A percentile compares a stretch with the other conserved stretches of the same genome.
phyloP scores from a whole-genome alignment of 2,797 vertebrate genomes.

The Setipinna tenuifilis region DNA sequence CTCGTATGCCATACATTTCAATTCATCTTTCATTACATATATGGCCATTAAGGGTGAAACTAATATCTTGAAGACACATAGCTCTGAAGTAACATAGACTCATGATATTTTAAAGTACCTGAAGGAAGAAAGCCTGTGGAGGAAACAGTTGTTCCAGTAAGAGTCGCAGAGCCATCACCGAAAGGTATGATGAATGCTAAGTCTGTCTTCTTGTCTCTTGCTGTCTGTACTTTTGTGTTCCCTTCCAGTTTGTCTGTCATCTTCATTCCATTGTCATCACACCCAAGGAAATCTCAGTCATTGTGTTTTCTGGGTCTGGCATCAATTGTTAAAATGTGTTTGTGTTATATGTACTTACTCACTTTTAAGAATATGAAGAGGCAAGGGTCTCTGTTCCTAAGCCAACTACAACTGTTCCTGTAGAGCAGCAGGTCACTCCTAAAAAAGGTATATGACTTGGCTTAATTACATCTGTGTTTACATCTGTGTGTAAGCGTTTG shows the following conservation, averaged over 20 bases:
- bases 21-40: conserved; percentile 17
- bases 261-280: neutral
- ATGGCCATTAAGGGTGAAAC: conserved; percentile 1
- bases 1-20: conserved; percentile 9
- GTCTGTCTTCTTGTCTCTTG: conserved; percentile 18
- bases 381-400: conserved; percentile 46
- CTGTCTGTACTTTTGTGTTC: conserved; percentile 8
- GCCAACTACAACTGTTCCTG: conserved; percentile 40
- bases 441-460: conserved; percentile 55
- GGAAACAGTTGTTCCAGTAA: conserved; percentile 66
- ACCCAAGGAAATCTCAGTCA: neutral
- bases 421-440: conserved; percentile 44
- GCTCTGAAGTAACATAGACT: conserved; percentile 40
- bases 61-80: conserved; percentile 16
- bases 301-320: conserved; percentile 6
- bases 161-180: conserved; percentile 60
- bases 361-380: conserved; percentile 54
- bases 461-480: neutral
- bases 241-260: no score
- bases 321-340: conserved; percentile 32
- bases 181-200: conserved; percentile 69
- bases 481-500: neutral
- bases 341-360: conserved; percentile 26
- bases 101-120: conserved; percentile 59
- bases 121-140: conserved; percentile 70